phyloP scores from a whole-genome alignment of 2,797 vertebrate genomes.

The Siniperca obscura region DNA sequence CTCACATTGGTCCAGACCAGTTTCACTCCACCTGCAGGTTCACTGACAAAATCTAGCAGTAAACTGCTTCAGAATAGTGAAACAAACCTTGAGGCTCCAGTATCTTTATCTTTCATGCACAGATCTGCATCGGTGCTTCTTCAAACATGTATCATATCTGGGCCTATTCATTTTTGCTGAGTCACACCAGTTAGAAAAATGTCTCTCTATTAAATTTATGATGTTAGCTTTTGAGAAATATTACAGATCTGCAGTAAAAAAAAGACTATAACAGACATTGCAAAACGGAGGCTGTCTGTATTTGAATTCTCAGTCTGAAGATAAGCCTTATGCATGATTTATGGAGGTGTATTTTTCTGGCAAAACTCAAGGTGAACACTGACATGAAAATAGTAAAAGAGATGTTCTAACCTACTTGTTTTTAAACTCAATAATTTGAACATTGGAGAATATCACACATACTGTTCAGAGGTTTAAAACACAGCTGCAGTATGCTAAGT shows the following conservation, averaged over 20 bases:
- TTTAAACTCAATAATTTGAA: neutral
- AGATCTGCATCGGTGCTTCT: neutral
- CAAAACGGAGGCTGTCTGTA: neutral
- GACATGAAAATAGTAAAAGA: neutral
- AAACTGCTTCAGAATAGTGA: neutral
- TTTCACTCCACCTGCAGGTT: too few species aligned
- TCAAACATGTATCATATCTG: constrained; percentile 1
- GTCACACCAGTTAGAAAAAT: neutral
- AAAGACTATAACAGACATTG: neutral
- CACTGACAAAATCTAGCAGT: too few species aligned
- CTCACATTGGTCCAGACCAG: too few species aligned
- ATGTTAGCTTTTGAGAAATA: neutral
- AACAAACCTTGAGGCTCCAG: neutral
- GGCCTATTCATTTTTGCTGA: neutral
- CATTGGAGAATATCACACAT: neutral
- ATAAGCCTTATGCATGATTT: constrained; percentile 11
- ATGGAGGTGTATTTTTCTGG: constrained; percentile 1
- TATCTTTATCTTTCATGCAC: neutral
- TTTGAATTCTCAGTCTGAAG: constrained; percentile 14
- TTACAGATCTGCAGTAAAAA: neutral
- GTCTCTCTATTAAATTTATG: neutral
- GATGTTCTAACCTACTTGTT: neutral
- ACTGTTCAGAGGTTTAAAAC: too few species aligned
- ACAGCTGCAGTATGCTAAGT: neutral
- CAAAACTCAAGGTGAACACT: constrained; percentile 2